Evolutionary conservation across 2,888 invertebrate species (phyloP).

Genomic region (Panzeria rudis): DNA sequence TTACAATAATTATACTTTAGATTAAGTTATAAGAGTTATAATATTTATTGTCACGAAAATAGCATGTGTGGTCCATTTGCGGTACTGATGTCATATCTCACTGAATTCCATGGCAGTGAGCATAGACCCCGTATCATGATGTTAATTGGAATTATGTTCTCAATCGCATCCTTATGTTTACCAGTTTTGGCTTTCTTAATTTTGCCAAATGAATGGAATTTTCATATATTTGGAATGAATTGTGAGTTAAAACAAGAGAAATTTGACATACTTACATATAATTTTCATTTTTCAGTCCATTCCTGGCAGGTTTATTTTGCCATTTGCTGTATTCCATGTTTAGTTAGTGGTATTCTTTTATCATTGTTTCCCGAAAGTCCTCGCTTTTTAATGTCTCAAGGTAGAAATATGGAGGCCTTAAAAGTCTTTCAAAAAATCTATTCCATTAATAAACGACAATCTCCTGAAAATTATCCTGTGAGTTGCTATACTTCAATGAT

Average conservation of each 20-base stretch:
- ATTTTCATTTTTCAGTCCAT: constrained; percentile 75
- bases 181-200: constrained; percentile 90
- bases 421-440: constrained; percentile 85
- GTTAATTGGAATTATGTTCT: constrained; percentile 87
- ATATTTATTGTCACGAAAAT: background rate
- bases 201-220: constrained; percentile 87
- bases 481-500: constrained; percentile 30
- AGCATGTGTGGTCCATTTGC: constrained; percentile 90
- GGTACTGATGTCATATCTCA: constrained; percentile 88
- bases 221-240: constrained; percentile 82
- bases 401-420: constrained; percentile 75
- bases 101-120: constrained; percentile 89
- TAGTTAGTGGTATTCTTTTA: constrained; percentile 85
- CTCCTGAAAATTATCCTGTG: constrained; percentile 76
- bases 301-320: constrained; percentile 85
- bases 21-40: background rate
- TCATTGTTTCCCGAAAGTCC: constrained; percentile 84
- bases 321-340: constrained; percentile 86
- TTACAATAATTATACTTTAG: constrained; percentile 68
- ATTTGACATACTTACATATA: background rate
- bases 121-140: constrained; percentile 88
- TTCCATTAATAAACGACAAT: constrained; percentile 86
- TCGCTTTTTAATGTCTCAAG: constrained; percentile 76
- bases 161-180: constrained; percentile 86
- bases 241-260: constrained; percentile 57